These are phyloP conservation scores for Phymorhynchus buccinoides DNA, from an alignment of 1,140 invertebrate species.

Conservation along the genomic window DNA sequence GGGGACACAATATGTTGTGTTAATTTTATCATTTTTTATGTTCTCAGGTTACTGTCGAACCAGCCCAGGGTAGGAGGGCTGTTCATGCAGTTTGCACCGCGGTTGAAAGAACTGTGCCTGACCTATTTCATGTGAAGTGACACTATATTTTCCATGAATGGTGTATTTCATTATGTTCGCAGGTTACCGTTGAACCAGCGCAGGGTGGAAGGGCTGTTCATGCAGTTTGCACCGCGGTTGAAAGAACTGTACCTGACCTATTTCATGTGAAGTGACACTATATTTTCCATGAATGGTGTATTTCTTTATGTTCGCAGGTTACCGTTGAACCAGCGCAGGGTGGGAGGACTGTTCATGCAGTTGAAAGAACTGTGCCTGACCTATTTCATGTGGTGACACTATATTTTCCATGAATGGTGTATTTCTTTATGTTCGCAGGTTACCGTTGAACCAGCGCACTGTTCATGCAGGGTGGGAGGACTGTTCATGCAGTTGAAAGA, in stretches of 20 bases:
- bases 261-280: no score
- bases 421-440: conserved; percentile 71
- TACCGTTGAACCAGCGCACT: conserved; percentile 83
- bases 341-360: conserved; percentile 92
- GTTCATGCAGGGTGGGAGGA: conserved; percentile 90
- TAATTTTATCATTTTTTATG: no score
- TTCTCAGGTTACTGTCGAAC: conserved; percentile 77
- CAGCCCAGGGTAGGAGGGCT: conserved; percentile 92
- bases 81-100: conserved; percentile 89
- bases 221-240: conserved; percentile 88
- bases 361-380: conserved; percentile 88
- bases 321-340: conserved; percentile 83
- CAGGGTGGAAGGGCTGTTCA: conserved; percentile 91
- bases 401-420: no score
- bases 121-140: no score
- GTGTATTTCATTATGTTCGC: conserved; percentile 38
- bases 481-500: conserved; percentile 89
- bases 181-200: conserved; percentile 82
- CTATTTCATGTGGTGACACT: no score
- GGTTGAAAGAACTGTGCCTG: conserved; percentile 88
- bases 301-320: conserved; percentile 71
- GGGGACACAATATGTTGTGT: no score
- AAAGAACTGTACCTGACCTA: conserved; percentile 91
- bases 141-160: no score
- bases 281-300: no score